phyloP scores from a whole-genome alignment of 2,797 vertebrate genomes.

The Melanogrammus aeglefinus region DNA sequence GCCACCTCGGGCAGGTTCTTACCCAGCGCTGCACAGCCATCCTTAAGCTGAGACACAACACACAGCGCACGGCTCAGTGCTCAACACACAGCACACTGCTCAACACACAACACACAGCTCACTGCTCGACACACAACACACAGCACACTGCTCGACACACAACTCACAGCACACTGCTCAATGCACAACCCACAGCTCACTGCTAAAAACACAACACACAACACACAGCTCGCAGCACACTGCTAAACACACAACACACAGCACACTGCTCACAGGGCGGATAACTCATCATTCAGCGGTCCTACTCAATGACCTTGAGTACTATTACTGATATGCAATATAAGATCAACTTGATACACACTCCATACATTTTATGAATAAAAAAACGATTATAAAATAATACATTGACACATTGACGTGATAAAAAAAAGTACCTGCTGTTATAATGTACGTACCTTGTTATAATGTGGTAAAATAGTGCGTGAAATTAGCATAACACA shows the following conservation, averaged over 20 bases:
- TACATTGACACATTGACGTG: not conserved
- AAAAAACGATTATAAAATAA: not conserved
- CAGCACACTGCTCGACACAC: no score
- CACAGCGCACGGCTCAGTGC: not conserved
- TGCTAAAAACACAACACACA: slow-evolving; percentile 19
- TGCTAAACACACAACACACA: slow-evolving; percentile 23
- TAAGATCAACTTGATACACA: not conserved
- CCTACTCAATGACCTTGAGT: no score
- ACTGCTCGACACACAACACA: no score
- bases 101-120: not conserved
- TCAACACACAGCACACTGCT: no score
- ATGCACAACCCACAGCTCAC: no score
- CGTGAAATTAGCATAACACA: not conserved
- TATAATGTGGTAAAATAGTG: not conserved
- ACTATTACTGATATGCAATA: no score
- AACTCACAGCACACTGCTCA: no score
- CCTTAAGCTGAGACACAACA: not conserved
- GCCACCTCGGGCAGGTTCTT: slow-evolving; percentile 75
- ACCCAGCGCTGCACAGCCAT: slow-evolving; percentile 49
- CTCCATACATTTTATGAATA: not conserved
- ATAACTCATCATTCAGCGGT: not conserved
- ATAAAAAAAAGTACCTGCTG: not conserved
- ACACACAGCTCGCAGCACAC: not conserved
- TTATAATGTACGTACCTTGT: no score
- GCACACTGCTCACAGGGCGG: slow-evolving; percentile 14